Base-by-base conservation (phyloP, 2,113 vertebrate species). In the Pitta sordida region DNA sequence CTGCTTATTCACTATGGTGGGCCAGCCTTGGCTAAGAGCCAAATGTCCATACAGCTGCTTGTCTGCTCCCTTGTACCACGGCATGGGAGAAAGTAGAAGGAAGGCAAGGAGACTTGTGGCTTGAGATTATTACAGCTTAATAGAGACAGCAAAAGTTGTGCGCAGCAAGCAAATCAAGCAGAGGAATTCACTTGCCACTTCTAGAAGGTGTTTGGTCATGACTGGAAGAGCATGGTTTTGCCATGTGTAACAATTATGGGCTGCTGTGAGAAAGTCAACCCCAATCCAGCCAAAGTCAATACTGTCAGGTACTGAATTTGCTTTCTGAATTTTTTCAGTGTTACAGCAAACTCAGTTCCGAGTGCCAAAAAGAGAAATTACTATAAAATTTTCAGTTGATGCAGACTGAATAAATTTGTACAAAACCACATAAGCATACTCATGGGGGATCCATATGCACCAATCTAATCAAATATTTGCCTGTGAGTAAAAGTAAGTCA, bases 1-100 rank as follows among this genome's bases (percentile, higher is more conserved):
- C 24, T 2, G 0, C 10, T 69, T 9, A 26, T 32, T 52, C 30
- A 34, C 14, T 0, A 0, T 36, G 43, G 26, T 44, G 13, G 9
- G 4, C 7, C 64, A 73, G 20, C 26, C 20, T 29, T 43, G 63
- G 19, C 34, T 70, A 24, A 49, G 9, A 60, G 5, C 21, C 1
- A 1, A 29, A 49, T 1, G 5, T 6, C 46, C 43, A 46, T 24
- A 29, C 9, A 56, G 30, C 21, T 10, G 0, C 10, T 73, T 5
- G 1, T 37, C 65, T 0, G 0, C 9, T 44, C 37, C 29, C 7
- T 34, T 64, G 27, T 62, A 41, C 37, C n/a, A 6, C 8, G 4
- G 12, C 23, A 16, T 2, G 9, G 32, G 6, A 80, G 16, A 65
- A 80, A 11, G 43, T 6, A 46, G 23, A 46, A 82, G 23, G 23